phyloP scores from a whole-genome alignment of 2,113 vertebrate species.

The Conger conger region DNA sequence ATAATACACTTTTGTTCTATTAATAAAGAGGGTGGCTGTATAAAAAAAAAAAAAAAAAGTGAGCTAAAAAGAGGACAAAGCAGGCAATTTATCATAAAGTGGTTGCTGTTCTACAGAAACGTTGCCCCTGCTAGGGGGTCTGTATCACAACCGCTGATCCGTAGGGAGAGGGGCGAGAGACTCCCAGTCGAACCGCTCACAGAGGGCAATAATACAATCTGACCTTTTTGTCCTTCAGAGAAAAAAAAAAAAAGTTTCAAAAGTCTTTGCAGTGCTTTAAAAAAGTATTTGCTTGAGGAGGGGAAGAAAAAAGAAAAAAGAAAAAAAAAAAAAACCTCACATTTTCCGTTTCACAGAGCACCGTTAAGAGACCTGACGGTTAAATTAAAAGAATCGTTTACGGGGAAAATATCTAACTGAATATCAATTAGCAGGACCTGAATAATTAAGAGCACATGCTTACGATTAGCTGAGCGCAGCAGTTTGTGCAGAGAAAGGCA shows the following conservation, averaged over 20 bases:
- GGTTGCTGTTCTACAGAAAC: slow-evolving; percentile 24
- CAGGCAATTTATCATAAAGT: slow-evolving; percentile 52
- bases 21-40: slow-evolving; percentile 57
- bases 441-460: slow-evolving; percentile 72
- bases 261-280: not conserved
- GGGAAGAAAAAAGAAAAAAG: too few relatives aligned
- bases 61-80: slow-evolving; percentile 49
- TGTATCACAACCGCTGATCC: not conserved
- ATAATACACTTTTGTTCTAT: slow-evolving; percentile 53
- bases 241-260: not conserved
- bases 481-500: slow-evolving; percentile 45
- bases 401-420: slow-evolving; percentile 58
- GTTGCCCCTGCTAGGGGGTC: slow-evolving; percentile 7
- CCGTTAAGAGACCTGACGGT: slow-evolving; percentile 52
- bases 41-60: slow-evolving; percentile 43
- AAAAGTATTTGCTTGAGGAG: too few relatives aligned
- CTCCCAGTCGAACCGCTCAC: not conserved
- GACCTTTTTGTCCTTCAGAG: not conserved
- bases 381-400: slow-evolving; percentile 71
- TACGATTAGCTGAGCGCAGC: slow-evolving; percentile 69
- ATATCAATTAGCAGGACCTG: slow-evolving; percentile 73
- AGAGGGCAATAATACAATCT: not conserved
- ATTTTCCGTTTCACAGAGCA: slow-evolving; percentile 27
- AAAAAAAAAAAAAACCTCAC: not conserved
- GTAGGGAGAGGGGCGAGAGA: not conserved